Conservation (phyloP, 2,888 invertebrate genomes). For the Lordiphosa andalusiaca region DNA sequence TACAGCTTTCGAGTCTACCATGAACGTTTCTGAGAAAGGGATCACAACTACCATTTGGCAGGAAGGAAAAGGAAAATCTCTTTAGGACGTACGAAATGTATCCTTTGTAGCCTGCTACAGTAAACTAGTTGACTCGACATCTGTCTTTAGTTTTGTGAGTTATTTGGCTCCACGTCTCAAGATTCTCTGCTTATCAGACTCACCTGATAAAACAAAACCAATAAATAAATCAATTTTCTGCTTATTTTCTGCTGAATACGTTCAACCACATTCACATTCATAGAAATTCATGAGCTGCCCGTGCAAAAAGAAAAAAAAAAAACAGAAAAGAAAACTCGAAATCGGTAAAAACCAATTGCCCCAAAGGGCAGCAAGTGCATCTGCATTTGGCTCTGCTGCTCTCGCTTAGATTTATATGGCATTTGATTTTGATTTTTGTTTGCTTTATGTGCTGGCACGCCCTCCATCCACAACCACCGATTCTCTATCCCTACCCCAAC, state of each 20-base stretch:
- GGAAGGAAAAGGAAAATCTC: no score
- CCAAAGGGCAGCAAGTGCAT: conserved; percentile 9
- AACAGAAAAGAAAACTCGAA: background rate
- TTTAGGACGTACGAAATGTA: no score
- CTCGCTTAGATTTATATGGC: conserved; percentile 53
- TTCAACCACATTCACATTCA: conserved; percentile 10
- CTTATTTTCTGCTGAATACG: background rate
- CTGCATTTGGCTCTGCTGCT: conserved; percentile 3
- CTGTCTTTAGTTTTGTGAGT: no score
- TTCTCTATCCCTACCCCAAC: conserved; percentile 27
- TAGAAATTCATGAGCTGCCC: conserved; percentile 4
- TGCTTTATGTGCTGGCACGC: conserved; percentile 33
- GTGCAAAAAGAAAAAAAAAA: background rate
- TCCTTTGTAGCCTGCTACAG: no score
- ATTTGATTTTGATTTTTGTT: conserved; percentile 64
- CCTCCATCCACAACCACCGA: conserved; percentile 1
- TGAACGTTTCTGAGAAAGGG: no score
- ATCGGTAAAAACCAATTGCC: conserved; percentile 4
- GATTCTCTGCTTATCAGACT: no score
- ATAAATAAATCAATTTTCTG: background rate
- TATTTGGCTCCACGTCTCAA: no score
- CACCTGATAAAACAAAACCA: background rate
- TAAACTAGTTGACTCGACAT: no score
- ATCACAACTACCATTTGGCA: no score
- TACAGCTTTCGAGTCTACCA: no score